Evolutionary conservation across 2,113 vertebrate genomes (phyloP), one percentile per base, ranked within the genome.

Genomic region (Aphyosemion australe): DNA sequence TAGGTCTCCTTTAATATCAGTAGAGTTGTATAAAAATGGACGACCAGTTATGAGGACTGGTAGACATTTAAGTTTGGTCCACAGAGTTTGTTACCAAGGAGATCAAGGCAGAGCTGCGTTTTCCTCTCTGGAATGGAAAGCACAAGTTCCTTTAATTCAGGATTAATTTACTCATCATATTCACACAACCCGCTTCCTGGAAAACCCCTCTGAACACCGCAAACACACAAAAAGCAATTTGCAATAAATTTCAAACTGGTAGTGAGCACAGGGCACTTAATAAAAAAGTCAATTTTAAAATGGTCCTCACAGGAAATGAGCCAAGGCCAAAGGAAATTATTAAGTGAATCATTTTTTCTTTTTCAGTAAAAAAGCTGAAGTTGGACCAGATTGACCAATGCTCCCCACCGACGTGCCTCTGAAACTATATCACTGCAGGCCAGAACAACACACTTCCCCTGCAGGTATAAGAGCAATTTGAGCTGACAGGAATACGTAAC

Each of bases 401-500:
- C 2, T 5, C 15, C 57, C 18, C 11, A 8, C 21, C 15, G 18
- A 34, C 5, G 31, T 37, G n/a, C 53, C 16, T 39, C 37, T 14
- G 42, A 34, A 65, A 20, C 10, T 59, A 31, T 12, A 41, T 46
- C 8, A 7, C 50, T 26, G 52, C 31, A 43, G 39, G 49, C 7
- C 32, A 64, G 37, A 46, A 13, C 49, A 13, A 51, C 64, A 32
- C 57, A 42, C 18, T 49, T 61, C 11, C 52, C 32, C 37, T 50
- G 46, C 51, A 52, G 39, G 26, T 42, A 19, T 39, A 8, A 59
- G 61, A 64, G 61, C 45, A 1, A 50, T 74, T 43, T 65, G 61
- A 70, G 68, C 26, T 65, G 64, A 46, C 37, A 51, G 47, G 42
- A 64, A 79, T 46, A 65, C 11, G 8, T 34, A 50, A 26, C 43